Percentiles rank a stretch among this genome's conserved stretches.
Evolutionary conservation across 2,113 vertebrate genomes (phyloP).

Genomic region (Neopipo cinnamomea): DNA sequence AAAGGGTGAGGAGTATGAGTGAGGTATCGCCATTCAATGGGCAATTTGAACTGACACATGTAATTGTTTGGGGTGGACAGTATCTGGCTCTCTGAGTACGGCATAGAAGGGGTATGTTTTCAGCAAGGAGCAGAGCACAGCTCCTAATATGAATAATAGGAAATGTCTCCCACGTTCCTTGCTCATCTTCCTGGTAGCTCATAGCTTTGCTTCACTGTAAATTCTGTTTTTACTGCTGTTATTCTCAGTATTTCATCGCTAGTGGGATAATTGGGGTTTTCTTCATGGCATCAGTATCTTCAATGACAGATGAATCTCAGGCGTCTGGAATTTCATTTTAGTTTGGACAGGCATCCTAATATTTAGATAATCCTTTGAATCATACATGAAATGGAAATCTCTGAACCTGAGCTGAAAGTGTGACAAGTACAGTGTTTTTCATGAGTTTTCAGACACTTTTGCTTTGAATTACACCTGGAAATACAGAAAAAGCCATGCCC

Average conservation of each 20-base stretch:
- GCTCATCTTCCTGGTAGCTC: background rate
- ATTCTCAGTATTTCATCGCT: background rate
- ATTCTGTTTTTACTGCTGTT: background rate
- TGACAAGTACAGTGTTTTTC: background rate
- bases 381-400: background rate
- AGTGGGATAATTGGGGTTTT: background rate
- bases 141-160: background rate
- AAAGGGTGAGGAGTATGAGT: background rate
- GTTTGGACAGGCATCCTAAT: background rate
- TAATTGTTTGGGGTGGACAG: background rate
- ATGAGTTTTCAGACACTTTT: background rate
- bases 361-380: conserved; percentile 22
- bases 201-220: background rate
- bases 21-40: background rate
- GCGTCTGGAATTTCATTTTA: background rate
- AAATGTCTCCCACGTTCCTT: background rate
- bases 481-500: background rate
- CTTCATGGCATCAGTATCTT: background rate
- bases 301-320: background rate
- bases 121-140: background rate
- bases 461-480: background rate
- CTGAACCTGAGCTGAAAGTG: background rate
- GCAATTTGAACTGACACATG: background rate
- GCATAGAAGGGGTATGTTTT: background rate
- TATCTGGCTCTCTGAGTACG: background rate